Evolutionary conservation across 2,888 invertebrate species (phyloP), one percentile per base, ranked within the genome.

Genomic region (Pharmacophagus antenor): DNA sequence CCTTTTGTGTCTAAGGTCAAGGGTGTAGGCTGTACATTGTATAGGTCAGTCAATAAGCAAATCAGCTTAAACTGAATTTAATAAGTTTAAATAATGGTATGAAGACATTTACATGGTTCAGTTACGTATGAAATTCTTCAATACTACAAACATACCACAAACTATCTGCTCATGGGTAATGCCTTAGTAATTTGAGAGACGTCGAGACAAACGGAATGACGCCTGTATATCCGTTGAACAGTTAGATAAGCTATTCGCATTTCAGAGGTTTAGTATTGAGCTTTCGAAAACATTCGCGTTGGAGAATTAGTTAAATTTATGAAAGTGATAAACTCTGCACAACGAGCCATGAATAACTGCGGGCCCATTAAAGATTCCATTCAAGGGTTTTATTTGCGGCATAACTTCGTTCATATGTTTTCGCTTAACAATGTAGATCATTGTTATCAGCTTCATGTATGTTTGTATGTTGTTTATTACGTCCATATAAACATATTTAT

Each of bases 281-380:
- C 23, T 58, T 58, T 20, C 37, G 15, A 58, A 53, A 47, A 52
- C 37, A 17, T 42, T 23, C 49, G 25, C 47, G 31, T 57, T 18
- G 20, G 8, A 18, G 58, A 52, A 58, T 58, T 49, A 53, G 49
- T 42, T 31, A 41, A 47, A 52, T 58, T 58, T 58, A 58, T 58
- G 47, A 27, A 53, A 27, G 42, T 25, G 12, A 53, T 58, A 53
- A 58, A 58, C n/a, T 31, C 51, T 54, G 17, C 22, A 12, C 25
- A 49, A 53, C 53, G 27, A 25, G 41, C 12, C 53, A 18, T 48
- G 53, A 58, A 54, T 58, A 21, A 58, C 41, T 41, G n/a, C 31
- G n/a, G 25, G 25, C 17, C 25, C 17, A 53, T 48, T 58, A 47
- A 48, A 27, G 53, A 58, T 58, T 58, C 58, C 47, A 23, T 48